phyloP scores from a whole-genome alignment of 2,113 vertebrate genomes.

The Oreochromis niloticus region DNA sequence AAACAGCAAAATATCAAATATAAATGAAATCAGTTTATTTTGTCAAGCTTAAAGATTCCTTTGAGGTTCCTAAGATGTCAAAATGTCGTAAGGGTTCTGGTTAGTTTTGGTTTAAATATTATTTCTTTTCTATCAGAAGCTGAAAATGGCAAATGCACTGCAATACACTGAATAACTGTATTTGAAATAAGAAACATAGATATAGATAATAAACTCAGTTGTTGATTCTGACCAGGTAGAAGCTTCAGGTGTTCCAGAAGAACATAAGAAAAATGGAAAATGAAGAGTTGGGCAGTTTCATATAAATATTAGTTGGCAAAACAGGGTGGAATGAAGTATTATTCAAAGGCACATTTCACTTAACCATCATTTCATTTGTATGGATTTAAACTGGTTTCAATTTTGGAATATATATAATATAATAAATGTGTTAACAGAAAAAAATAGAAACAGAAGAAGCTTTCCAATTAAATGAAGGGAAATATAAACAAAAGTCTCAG shows the following conservation, averaged over 20 bases:
- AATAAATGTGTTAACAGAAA: background rate
- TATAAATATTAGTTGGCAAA: background rate
- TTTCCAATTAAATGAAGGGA: background rate
- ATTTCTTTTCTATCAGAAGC: background rate
- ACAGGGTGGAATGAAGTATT: background rate
- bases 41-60: background rate
- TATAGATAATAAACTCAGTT: background rate
- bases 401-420: background rate
- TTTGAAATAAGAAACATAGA: background rate
- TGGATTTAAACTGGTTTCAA: background rate
- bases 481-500: background rate
- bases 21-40: background rate
- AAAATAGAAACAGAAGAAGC: background rate
- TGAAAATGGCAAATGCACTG: background rate
- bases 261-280: background rate
- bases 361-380: background rate
- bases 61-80: background rate
- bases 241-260: background rate
- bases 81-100: background rate
- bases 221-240: background rate
- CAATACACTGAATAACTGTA: background rate
- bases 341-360: no score
- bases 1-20: rapidly evolving
- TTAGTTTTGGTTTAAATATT: background rate
- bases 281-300: background rate